phyloP scores from a whole-genome alignment of 53 echinoderm and acorn worm genomes.

The Mesocentrotus franciscanus region DNA sequence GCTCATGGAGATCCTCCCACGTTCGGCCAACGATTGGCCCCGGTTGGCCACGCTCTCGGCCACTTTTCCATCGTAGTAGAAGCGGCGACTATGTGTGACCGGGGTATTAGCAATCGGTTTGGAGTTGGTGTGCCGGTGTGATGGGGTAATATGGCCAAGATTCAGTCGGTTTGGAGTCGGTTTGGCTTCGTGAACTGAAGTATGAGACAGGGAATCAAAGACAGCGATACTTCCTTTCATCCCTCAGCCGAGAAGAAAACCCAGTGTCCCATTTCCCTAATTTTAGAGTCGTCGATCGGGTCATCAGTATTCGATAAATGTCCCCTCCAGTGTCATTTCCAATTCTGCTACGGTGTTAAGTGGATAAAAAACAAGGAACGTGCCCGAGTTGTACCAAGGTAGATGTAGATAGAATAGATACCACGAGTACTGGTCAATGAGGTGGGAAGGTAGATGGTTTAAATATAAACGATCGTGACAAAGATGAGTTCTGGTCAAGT shows the following conservation, averaged over 20 bases:
- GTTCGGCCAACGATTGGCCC: no score
- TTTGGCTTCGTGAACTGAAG: neutral
- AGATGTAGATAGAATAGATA: neutral
- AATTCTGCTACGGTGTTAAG: neutral
- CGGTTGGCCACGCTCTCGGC: no score
- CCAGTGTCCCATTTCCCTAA: neutral
- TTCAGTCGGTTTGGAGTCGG: no score
- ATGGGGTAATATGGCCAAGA: no score
- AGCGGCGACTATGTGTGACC: no score
- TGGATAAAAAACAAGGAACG: constrained; percentile 2
- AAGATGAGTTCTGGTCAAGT: no score
- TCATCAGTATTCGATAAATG: constrained; percentile 29
- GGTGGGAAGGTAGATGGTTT: neutral
- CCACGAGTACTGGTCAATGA: neutral
- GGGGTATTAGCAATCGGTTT: no score
- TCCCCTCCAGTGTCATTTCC: neutral
- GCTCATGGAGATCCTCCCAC: no score
- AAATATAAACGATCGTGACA: no score
- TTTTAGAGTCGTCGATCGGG: neutral
- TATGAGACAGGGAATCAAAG: neutral
- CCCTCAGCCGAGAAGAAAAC: neutral
- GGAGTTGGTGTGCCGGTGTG: neutral
- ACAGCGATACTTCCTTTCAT: neutral
- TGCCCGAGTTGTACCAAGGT: neutral
- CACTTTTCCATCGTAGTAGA: no score